phyloP scores from a whole-genome alignment of 2,797 vertebrate species.

The Parambassis ranga region DNA sequence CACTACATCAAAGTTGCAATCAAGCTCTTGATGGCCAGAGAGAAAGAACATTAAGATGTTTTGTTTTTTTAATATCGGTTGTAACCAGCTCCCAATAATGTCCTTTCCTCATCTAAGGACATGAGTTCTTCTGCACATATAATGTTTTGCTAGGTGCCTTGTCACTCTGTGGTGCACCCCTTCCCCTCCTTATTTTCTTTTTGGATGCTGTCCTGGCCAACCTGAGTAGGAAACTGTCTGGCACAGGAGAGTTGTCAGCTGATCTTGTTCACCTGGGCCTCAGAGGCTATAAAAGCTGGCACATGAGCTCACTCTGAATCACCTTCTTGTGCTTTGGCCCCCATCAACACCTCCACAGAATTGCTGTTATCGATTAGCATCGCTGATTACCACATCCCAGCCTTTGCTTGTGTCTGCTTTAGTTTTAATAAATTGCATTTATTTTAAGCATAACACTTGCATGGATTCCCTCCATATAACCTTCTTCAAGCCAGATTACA shows the following conservation, averaged over 20 bases:
- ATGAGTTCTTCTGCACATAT: no score
- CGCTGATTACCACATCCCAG: not conserved
- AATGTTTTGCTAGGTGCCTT: not conserved
- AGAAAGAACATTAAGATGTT: not conserved
- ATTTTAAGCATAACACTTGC: not conserved
- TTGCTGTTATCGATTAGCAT: not conserved
- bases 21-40: not conserved
- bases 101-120: no score
- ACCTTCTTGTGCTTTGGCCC: not conserved
- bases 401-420: conserved; percentile 2
- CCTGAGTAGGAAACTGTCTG: not conserved
- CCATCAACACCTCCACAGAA: not conserved
- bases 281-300: conserved; percentile 2
- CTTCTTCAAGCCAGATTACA: not conserved
- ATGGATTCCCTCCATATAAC: not conserved
- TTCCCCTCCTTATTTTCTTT: not conserved
- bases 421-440: not conserved
- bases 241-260: not conserved
- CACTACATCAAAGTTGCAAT: not conserved
- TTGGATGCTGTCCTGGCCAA: conserved; percentile 1
- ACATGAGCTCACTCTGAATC: not conserved
- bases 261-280: conserved; percentile 2
- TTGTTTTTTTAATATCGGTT: conserved; percentile 18
- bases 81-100: no score
- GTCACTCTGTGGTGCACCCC: not conserved